Base-by-base conservation (phyloP, 1,140 invertebrate species). In the Odontomachus brunneus region DNA sequence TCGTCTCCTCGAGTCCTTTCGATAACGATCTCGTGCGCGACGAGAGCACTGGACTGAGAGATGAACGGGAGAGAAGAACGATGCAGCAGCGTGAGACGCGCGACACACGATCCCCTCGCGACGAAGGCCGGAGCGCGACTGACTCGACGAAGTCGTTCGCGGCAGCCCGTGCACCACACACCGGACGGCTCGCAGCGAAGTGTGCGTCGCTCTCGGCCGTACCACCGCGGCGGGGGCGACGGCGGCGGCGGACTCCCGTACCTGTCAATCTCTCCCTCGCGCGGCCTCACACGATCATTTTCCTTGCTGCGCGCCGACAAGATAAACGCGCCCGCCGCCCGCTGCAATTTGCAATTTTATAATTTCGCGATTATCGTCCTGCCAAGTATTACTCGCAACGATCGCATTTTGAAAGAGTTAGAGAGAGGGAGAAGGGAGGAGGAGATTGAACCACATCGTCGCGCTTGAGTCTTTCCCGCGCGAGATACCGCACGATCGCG, bases 121-220 rank as follows among this genome's bases (percentile, higher is more conserved):
- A 51, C 73, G 81, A 65, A 81, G 62, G 84, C 71, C 82, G 67
- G 76, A 83, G 84, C 89, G 73, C 86, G 73, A 91, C 90, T 91
- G 90, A 69, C 53, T 73, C 80, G n/a, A n/a, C n/a, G n/a, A n/a
- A n/a, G n/a, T 55, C 53, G 75, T 33, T 2, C 75, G 63, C 65
- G 49, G 22, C 66, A 44, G 29, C 49, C 53, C 38, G 38, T 44
- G 9, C 9, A 44, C 38, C 38, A 11, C 38, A 11, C 38, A 7
- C 38, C 9, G 38, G 53, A 44, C 49, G 24, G 22, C 44, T 11
- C 44, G 22, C 19, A 22, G 55, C 22, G 38, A 38, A 60, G 57
- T 66, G 57, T 38, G 59, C 69, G 59, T 60, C 60, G 80, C 24
- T 2, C 76, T 24, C 44, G n/a, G 53, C 69, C 59, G 59, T 33